phyloP scores from a whole-genome alignment of 1,140 invertebrate species.

The Drosophila varians region DNA sequence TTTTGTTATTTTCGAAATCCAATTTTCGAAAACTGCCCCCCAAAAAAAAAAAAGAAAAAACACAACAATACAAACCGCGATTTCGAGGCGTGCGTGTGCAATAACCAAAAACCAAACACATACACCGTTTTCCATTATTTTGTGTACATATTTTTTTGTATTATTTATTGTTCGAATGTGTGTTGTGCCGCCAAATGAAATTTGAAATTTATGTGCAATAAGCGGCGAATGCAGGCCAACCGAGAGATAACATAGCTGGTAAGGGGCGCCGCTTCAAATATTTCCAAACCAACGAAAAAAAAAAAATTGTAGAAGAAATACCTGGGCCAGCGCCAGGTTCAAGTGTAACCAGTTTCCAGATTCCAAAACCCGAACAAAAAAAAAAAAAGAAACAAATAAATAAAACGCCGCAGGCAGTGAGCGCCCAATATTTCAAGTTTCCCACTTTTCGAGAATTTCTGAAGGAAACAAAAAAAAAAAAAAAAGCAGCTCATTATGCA shows the following conservation, averaged over 20 bases:
- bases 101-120: constrained; percentile 14
- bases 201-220: constrained; percentile 54
- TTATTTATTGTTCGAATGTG: constrained; percentile 43
- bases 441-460: constrained; percentile 28
- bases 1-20: constrained; percentile 13
- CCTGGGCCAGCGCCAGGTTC: constrained; percentile 57
- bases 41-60: too few relatives aligned
- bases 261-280: constrained; percentile 57
- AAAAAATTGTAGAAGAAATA: constrained; percentile 2
- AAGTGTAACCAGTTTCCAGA: constrained; percentile 77
- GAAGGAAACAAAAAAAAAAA: background rate
- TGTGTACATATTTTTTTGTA: too few relatives aligned
- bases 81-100: constrained; percentile 5
- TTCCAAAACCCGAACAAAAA: constrained; percentile 24
- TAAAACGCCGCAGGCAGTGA: constrained; percentile 33
- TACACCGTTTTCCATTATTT: constrained; percentile 16
- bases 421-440: constrained; percentile 58
- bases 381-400: constrained; percentile 12
- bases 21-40: background rate
- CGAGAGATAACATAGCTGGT: constrained; percentile 31
- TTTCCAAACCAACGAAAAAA: constrained; percentile 44
- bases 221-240: constrained; percentile 73
- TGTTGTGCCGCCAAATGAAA: constrained; percentile 53
- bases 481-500: constrained; percentile 35
- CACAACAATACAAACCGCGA: background rate